Evolutionary conservation across 2,888 invertebrate genomes (phyloP), one percentile per base, ranked within the genome.

Genomic region (Napeogenes inachia): DNA sequence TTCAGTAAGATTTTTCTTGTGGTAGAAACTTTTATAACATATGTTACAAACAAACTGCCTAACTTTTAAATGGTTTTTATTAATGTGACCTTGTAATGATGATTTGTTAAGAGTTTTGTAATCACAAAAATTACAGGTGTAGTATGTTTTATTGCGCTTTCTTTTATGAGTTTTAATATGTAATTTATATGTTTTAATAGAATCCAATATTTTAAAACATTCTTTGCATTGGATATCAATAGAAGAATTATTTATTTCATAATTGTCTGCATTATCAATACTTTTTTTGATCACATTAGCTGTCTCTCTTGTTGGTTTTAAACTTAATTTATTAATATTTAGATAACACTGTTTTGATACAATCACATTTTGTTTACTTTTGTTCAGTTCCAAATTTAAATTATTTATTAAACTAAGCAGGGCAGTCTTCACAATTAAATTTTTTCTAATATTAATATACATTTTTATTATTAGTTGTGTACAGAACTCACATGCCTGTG

Each of bases 21-120:
- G 82, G 53, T 77, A 84, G 66, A 84, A 85, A 0, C 77, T 75
- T 77, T 82, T 85, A 13, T 60, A 65, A 65, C 86, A 86, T 57
- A 75, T 66, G 3, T 74, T 56, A 59, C 86, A 86, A 0, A 70
- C 60, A 59, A 74, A 77, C 0, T 85, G 84, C 53, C 79, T 70
- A 3, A 73, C 66, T 35, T 74, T 63, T 38, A 84, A 71, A 70
- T 86, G 85, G 0, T 67, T 64, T 68, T 81, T 85, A 57, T 85
- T 84, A 1, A 75, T 75, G 64, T 86, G 86, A 0, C 80, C 82
- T 60, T 82, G 75, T 8, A 85, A 65, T 10, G 77, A 77, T 5
- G 66, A 66, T 64, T 81, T 84, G 66, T 77, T 79, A 0, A 75
- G 21, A 32, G 77, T 80, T 59, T 62, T 71, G 56, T 82, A 85